A percentile compares a stretch with the other conserved stretches of the same genome.
phyloP scores from a whole-genome alignment of 2,797 vertebrate species.

The Ataeniobius toweri region DNA sequence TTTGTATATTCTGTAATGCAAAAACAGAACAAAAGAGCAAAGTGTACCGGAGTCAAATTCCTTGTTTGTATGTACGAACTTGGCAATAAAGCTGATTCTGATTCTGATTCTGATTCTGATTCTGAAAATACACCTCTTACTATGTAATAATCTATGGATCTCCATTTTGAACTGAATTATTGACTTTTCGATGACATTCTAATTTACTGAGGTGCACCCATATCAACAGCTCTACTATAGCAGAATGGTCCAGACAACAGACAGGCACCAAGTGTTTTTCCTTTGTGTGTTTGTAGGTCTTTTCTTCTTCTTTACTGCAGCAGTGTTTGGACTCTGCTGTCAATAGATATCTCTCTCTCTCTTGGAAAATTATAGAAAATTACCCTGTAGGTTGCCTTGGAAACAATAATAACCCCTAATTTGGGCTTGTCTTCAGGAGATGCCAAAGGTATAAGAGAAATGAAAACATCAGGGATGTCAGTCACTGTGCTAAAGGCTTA shows the following conservation, averaged over 20 bases:
- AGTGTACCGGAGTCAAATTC: too few relatives aligned
- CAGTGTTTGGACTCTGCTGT: conserved; percentile 52
- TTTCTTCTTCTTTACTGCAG: conserved; percentile 35
- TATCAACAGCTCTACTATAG: background rate
- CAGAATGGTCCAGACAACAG: conserved; percentile 3
- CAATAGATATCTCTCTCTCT: conserved; percentile 55
- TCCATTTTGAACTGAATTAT: too few relatives aligned
- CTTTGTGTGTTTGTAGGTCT: conserved; percentile 30
- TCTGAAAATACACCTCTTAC: background rate
- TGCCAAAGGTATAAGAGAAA: conserved; percentile 50
- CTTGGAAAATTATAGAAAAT: conserved; percentile 79
- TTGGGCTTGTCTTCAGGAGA: conserved; percentile 72
- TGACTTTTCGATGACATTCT: background rate
- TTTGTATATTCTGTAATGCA: too few relatives aligned
- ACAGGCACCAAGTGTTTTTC: background rate
- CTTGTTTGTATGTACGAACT: too few relatives aligned
- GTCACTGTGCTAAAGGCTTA: background rate
- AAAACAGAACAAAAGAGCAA: too few relatives aligned
- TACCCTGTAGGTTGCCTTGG: conserved; percentile 78
- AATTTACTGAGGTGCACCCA: background rate
- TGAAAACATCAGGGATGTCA: conserved; percentile 44
- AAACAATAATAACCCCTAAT: conserved; percentile 82
- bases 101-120: too few relatives aligned
- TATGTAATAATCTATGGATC: background rate
- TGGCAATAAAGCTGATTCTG: too few relatives aligned